Conservation (phyloP, 2,113 vertebrate genomes). For the Ceyx margarethae region DNA sequence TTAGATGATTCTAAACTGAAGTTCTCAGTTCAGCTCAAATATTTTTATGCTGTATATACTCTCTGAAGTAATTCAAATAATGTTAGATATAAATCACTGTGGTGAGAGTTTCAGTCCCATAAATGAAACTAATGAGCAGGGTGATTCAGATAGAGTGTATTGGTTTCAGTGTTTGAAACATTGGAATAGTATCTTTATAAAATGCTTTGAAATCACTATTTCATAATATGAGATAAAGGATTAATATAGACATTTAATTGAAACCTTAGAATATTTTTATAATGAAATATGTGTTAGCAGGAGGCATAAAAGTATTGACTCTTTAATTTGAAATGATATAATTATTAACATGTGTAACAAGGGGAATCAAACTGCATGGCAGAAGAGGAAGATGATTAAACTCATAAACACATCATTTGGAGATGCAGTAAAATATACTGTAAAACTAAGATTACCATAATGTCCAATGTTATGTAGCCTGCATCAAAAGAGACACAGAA, state of each 20-base stretch:
- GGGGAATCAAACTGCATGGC: background rate
- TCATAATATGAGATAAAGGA: background rate
- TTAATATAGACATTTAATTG: background rate
- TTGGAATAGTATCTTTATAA: background rate
- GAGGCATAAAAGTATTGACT: background rate
- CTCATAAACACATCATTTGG: background rate
- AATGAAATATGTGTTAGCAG: background rate
- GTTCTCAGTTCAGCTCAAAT: background rate
- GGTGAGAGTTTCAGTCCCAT: background rate
- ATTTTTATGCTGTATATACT: background rate
- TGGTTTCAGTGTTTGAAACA: background rate
- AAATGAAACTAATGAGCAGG: background rate
- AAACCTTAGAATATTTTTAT: background rate
- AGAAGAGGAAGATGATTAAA: background rate
- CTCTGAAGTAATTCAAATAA: background rate
- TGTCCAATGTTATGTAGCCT: background rate
- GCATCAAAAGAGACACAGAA: background rate
- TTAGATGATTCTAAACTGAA: background rate
- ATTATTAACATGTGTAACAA: background rate
- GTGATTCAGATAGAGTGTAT: background rate
- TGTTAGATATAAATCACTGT: background rate
- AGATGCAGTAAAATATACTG: rapidly evolving
- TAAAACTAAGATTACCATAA: rapidly evolving
- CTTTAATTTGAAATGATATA: background rate
- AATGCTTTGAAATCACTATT: background rate